Evolutionary conservation across 2,797 vertebrate species (phyloP).

Genomic region (Danio choprae): DNA sequence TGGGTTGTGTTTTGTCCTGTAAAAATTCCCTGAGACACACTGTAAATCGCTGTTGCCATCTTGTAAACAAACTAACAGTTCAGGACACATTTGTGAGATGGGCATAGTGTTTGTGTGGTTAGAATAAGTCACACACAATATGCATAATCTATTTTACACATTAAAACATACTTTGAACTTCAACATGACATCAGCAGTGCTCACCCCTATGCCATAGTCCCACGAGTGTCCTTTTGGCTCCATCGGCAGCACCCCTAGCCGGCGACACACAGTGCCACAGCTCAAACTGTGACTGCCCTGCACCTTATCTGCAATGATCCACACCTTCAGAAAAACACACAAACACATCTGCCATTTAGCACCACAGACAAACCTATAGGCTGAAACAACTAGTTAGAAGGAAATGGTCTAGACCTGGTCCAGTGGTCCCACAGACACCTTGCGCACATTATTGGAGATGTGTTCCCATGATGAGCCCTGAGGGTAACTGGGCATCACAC

Average conservation of each 20-base stretch:
- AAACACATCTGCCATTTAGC: neutral
- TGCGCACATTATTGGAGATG: constrained; percentile 95
- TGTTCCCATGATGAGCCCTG: constrained; percentile 95
- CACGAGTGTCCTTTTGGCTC: constrained; percentile 89
- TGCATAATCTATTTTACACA: too few species aligned
- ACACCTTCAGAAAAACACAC: constrained; percentile 79
- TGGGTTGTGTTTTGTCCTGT: too few species aligned
- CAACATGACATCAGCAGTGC: constrained; percentile 68
- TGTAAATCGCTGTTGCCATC: too few species aligned
- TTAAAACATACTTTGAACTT: constrained; percentile 64
- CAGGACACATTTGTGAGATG: too few species aligned
- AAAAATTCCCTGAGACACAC: too few species aligned
- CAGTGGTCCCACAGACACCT: constrained; percentile 91
- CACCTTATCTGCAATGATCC: constrained; percentile 97
- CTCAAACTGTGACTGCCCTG: constrained; percentile 95
- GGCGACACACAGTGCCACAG: constrained; percentile 92
- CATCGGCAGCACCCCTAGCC: constrained; percentile 86
- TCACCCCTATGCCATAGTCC: constrained; percentile 98
- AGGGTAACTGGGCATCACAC: constrained; percentile 92
- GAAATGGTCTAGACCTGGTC: constrained; percentile 85
- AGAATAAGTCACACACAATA: too few species aligned
- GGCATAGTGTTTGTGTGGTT: too few species aligned
- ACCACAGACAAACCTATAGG: neutral
- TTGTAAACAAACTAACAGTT: too few species aligned
- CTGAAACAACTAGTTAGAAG: constrained; percentile 9